Conservation (phyloP, 2,113 vertebrate species). For the Anas platyrhynchos region DNA sequence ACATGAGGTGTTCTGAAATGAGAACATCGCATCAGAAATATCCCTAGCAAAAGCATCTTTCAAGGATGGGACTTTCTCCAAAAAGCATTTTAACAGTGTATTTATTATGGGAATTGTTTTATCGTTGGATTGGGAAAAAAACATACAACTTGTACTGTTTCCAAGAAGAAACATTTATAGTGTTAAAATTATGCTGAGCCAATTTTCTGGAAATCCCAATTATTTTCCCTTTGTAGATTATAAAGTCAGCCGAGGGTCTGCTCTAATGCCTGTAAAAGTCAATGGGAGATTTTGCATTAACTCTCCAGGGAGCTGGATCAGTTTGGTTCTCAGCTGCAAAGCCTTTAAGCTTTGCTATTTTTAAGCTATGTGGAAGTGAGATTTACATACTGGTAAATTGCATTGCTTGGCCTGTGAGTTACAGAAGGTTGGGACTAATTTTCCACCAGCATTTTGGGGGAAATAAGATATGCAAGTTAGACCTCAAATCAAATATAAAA, state of each 20-base stretch:
- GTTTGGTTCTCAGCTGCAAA: neutral
- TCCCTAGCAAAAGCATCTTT: neutral
- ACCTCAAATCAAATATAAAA: neutral
- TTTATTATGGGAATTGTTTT: neutral
- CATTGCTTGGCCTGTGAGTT: neutral
- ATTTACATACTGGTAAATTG: neutral
- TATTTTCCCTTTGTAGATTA: neutral
- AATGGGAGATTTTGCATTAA: neutral
- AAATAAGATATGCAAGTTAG: neutral
- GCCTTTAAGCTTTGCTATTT: neutral
- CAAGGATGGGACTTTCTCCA: neutral
- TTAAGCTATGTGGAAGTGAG: neutral
- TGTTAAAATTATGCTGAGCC: neutral
- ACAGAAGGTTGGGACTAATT: neutral
- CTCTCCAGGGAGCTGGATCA: neutral
- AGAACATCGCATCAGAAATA: neutral
- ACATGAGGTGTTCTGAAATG: neutral
- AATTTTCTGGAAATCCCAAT: conserved; percentile 16
- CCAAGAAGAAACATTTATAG: neutral
- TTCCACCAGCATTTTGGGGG: neutral
- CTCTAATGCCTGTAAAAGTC: neutral
- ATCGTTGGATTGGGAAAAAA: neutral
- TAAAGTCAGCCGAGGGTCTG: neutral
- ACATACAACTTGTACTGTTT: neutral
- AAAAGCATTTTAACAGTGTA: neutral